phyloP scores from a whole-genome alignment of 2,113 vertebrate species.

The Phaethon lepturus region DNA sequence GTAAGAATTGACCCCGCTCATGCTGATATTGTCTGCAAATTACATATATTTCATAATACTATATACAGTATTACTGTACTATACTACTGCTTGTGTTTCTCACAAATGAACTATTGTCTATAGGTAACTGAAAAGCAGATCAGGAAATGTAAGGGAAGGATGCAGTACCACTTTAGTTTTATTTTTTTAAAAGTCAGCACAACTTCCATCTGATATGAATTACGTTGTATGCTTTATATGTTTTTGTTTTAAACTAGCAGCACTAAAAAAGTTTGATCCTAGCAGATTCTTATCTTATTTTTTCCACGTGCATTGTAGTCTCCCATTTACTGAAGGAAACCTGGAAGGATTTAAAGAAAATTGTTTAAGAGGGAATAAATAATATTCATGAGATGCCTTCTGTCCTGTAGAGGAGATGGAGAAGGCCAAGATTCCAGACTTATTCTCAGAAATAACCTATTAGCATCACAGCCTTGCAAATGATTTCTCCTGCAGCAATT shows the following conservation, averaged over 20 bases:
- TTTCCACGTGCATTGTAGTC: neutral
- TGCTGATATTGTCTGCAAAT: neutral
- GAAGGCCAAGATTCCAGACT: neutral
- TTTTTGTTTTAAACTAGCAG: neutral
- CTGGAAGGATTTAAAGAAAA: neutral
- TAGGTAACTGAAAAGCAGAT: neutral
- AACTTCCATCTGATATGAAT: constrained; percentile 14
- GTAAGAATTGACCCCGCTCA: neutral
- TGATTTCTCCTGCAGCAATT: neutral
- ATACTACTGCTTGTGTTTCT: neutral
- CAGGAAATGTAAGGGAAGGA: neutral
- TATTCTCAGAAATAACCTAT: neutral
- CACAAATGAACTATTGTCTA: neutral
- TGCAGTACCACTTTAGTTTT: neutral
- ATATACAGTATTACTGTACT: neutral
- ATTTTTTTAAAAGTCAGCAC: neutral
- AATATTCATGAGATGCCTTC: neutral
- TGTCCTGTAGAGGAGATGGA: neutral
- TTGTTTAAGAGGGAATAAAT: neutral
- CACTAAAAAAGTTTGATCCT: neutral
- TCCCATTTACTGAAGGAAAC: neutral
- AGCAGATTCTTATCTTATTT: constrained; percentile 16
- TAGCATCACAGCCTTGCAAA: neutral
- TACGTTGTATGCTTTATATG: neutral
- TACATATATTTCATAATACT: neutral